phyloP scores from a whole-genome alignment of 1,140 invertebrate species.

The Trichogramma pretiosum region DNA sequence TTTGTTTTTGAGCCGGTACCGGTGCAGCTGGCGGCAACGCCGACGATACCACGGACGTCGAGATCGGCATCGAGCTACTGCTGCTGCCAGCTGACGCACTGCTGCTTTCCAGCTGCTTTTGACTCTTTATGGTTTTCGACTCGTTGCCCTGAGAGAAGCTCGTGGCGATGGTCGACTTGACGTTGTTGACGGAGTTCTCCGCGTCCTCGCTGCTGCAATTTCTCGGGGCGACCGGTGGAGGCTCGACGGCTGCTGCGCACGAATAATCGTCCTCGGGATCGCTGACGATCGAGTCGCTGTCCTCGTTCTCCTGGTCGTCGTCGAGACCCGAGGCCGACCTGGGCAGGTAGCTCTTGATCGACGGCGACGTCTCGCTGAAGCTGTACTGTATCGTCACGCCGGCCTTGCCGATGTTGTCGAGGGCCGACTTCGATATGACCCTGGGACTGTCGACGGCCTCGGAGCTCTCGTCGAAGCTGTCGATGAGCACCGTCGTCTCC shows the following conservation, averaged over 20 bases:
- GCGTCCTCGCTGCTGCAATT: slow-evolving; percentile 28
- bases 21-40: slow-evolving; percentile 28
- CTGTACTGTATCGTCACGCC: slow-evolving; percentile 54
- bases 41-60: slow-evolving; percentile 26
- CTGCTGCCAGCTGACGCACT: too few relatives aligned
- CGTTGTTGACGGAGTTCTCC: slow-evolving; percentile 30
- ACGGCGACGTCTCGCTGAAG: slow-evolving; percentile 40
- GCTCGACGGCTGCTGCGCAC: slow-evolving; percentile 10
- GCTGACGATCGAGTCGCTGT: neutral
- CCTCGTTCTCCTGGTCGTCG: neutral
- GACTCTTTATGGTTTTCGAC: slow-evolving; percentile 32
- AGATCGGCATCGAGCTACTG: too few relatives aligned
- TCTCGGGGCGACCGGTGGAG: slow-evolving; percentile 20
- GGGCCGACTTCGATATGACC: slow-evolving; percentile 49
- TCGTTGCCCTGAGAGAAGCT: slow-evolving; percentile 32
- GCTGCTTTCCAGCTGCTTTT: too few relatives aligned
- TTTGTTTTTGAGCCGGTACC: slow-evolving; percentile 43
- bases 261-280: neutral
- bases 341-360: slow-evolving; percentile 44
- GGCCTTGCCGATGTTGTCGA: slow-evolving; percentile 61
- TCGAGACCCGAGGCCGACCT: slow-evolving; percentile 21
- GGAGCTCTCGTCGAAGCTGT: slow-evolving; percentile 25
- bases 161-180: slow-evolving; percentile 27
- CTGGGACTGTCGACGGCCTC: slow-evolving; percentile 35
- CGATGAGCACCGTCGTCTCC: slow-evolving; percentile 10